Conservation (phyloP, 2,113 vertebrate genomes). For the Dascyllus trimaculatus region DNA sequence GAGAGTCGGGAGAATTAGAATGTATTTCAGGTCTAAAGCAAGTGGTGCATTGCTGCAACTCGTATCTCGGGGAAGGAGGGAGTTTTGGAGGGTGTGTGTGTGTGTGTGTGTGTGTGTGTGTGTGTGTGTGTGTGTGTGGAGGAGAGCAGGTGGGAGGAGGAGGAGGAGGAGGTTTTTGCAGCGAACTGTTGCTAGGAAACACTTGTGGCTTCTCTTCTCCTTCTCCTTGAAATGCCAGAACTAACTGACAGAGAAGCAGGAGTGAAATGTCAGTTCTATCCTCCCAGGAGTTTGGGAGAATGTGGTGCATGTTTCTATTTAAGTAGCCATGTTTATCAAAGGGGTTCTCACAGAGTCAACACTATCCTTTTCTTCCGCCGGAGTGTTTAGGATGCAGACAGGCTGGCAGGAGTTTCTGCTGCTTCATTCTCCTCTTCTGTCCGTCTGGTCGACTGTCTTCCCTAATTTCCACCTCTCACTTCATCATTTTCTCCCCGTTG, state of each 20-base stretch:
- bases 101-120: not conserved
- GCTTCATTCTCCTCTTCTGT: conserved; percentile 24
- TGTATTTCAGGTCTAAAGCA: conserved; percentile 80
- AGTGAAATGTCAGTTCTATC: conserved; percentile 74
- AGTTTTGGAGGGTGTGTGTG: conserved; percentile 14
- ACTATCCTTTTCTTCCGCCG: conserved; percentile 39
- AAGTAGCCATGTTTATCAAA: conserved; percentile 69
- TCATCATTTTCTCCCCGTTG: not conserved
- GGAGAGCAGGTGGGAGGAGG: conserved; percentile 30
- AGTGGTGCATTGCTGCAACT: conserved; percentile 86
- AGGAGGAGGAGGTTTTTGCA: conserved; percentile 55
- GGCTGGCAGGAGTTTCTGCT: conserved; percentile 8
- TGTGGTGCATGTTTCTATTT: conserved; percentile 59
- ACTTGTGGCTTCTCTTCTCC: conserved; percentile 83
- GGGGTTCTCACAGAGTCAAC: conserved; percentile 48
- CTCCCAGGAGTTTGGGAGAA: conserved; percentile 62
- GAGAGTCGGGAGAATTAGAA: conserved; percentile 70
- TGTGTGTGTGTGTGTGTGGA: not conserved
- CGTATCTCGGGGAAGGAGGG: conserved; percentile 66
- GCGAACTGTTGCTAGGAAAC: conserved; percentile 87
- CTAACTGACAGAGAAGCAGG: conserved; percentile 58
- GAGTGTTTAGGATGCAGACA: conserved; percentile 43
- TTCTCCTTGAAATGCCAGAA: conserved; percentile 75
- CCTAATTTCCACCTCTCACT: not conserved
- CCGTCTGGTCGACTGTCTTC: conserved; percentile 14